Base-by-base conservation (phyloP, 1,140 invertebrate species). In the Drosophila tsacasi region DNA sequence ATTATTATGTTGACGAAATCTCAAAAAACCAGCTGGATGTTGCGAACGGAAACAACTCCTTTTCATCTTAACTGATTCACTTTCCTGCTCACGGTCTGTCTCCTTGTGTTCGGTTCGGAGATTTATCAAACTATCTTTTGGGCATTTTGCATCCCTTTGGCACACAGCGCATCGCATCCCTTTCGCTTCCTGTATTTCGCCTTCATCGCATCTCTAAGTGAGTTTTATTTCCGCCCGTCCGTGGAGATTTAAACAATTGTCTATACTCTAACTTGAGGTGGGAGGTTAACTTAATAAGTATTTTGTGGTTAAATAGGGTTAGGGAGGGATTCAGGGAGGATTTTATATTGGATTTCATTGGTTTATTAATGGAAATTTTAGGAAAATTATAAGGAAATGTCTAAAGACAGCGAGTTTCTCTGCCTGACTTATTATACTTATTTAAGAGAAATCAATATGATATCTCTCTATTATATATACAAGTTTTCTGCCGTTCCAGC, bases 121-220 rank as follows among this genome's bases (percentile, higher is more conserved):
- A 79, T 79, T 79, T 79, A 79, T 79, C 76, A 79, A 75, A 90
- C 85, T 69, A 83, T 79, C 69, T 66, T 65, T 65, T 57, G 55
- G n/a, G 60, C 62, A 74, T 85, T 83, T 90, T 81, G 81, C 81
- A 89, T 89, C 84, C 85, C 84, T 81, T 89, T 89, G 80, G 74
- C 69, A 62, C 69, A 62, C 66, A 71, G 32, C 62, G 62, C 67
- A 67, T 55, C 40, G 30, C 66, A 67, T 57, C 50, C 37, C 64
- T 23, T 68, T 54, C 7, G 39, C 49, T 64, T 72, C 66, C 76
- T 79, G 54, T 37, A 40, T 32, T 40, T 32, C 52, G 65, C 37
- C 40, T 40, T 39, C 42, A 68, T 47, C 35, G 58, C 47, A 49
- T 32, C 66, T 52, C 55, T 52, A 72, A 50, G 54, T 47, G 37